These are phyloP conservation scores for Pyrgus malvae DNA, from an alignment of 2,888 invertebrate genomes.

Conservation along the genomic window DNA sequence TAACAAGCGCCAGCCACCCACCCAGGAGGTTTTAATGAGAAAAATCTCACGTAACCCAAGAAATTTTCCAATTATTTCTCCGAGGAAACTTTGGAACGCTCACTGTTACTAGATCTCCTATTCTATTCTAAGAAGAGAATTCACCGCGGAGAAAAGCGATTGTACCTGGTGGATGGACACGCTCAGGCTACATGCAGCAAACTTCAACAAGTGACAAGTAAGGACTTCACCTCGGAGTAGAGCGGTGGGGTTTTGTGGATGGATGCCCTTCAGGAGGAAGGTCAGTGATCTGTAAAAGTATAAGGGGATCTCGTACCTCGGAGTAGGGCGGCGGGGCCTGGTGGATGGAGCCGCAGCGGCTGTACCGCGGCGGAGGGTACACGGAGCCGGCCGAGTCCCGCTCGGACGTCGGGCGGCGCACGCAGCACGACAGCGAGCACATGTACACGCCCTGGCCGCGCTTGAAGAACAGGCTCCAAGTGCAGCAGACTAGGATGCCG, in stretches of 20 bases:
- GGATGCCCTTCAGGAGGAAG: too few species aligned
- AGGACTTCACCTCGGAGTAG: constrained; percentile 78
- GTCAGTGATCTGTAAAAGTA: too few species aligned
- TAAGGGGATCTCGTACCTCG: too few species aligned
- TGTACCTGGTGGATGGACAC: too few species aligned
- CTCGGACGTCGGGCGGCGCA: constrained; percentile 82
- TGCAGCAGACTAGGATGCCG: constrained; percentile 85
- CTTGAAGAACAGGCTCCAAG: constrained; percentile 79
- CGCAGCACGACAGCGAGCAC: constrained; percentile 67
- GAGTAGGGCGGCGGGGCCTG: constrained; percentile 92
- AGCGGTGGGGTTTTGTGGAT: constrained; percentile 92
- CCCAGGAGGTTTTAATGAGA: too few species aligned
- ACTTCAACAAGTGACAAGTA: constrained; percentile 16
- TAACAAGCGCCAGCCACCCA: too few species aligned
- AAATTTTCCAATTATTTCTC: too few species aligned
- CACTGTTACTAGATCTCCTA: too few species aligned
- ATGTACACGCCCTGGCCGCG: constrained; percentile 54
- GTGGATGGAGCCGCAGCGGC: constrained; percentile 91
- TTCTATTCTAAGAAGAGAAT: too few species aligned
- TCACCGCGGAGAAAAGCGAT: too few species aligned
- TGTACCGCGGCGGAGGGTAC: constrained; percentile 92
- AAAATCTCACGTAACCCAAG: too few species aligned
- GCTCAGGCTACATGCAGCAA: background rate
- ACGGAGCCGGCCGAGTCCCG: constrained; percentile 90
- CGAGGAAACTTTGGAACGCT: too few species aligned